These are phyloP conservation scores for Stigmatopora argus DNA, from an alignment of 2,113 vertebrate species.

Conservation along the genomic window DNA sequence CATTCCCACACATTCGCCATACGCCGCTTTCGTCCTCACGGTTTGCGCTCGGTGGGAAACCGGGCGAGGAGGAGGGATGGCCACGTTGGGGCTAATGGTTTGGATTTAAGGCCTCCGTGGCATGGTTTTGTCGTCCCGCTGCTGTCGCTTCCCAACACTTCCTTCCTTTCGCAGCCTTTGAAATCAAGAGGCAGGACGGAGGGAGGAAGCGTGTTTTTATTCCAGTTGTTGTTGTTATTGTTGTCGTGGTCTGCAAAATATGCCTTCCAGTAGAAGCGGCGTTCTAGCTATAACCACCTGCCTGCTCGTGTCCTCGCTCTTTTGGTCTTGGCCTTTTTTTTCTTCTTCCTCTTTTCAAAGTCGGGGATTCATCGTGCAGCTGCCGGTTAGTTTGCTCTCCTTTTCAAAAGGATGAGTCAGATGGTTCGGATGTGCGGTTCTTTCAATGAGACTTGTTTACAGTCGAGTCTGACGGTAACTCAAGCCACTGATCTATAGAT, in stretches of 20 bases:
- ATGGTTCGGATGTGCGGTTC: slow-evolving; percentile 41
- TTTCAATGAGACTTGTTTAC: slow-evolving; percentile 63
- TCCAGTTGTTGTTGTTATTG: slow-evolving; percentile 33
- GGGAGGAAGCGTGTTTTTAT: background rate
- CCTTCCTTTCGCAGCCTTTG: slow-evolving; percentile 39
- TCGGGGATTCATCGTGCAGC: slow-evolving; percentile 48
- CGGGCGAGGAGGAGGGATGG: slow-evolving; percentile 13
- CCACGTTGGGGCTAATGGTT: slow-evolving; percentile 41
- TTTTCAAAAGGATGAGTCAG: slow-evolving; percentile 54
- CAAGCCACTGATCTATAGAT: slow-evolving; percentile 57
- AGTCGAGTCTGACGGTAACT: slow-evolving; percentile 51
- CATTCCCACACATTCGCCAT: slow-evolving; percentile 58
- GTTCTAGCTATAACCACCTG: slow-evolving; percentile 57
- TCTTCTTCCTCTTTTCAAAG: slow-evolving; percentile 14
- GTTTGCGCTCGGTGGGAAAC: slow-evolving; percentile 45
- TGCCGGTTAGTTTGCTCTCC: slow-evolving; percentile 43
- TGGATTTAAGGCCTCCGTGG: slow-evolving; percentile 59
- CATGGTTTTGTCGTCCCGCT: slow-evolving; percentile 49
- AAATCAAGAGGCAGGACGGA: slow-evolving; percentile 40
- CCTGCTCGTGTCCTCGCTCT: slow-evolving; percentile 47
- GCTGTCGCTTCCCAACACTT: slow-evolving; percentile 43
- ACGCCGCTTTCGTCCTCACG: slow-evolving; percentile 42
- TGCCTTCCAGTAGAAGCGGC: slow-evolving; percentile 60
- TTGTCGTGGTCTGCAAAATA: slow-evolving; percentile 58
- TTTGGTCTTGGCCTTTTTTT: slow-evolving; percentile 46